Evolutionary conservation across 2,113 vertebrate genomes (phyloP).

Genomic region (Elaphurus davidianus): DNA sequence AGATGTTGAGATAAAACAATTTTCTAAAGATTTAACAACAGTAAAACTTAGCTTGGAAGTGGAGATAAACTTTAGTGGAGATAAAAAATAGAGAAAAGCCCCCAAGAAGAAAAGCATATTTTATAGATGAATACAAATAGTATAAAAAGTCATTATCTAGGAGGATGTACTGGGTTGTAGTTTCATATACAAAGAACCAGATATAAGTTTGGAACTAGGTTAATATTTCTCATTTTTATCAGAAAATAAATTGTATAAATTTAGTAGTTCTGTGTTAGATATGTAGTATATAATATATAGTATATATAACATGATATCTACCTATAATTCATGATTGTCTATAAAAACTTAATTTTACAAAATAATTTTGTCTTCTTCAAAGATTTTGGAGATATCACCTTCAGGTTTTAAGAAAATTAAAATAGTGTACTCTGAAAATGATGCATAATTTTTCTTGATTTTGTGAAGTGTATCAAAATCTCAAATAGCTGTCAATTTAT

Average conservation of each 20-base stretch:
- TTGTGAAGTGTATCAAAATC: not conserved
- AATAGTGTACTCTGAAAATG: not conserved
- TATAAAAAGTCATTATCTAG: not conserved
- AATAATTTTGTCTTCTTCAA: slow-evolving; percentile 19
- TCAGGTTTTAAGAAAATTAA: slow-evolving; percentile 7
- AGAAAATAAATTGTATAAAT: not conserved
- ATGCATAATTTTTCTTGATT: not conserved
- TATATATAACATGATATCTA: not conserved
- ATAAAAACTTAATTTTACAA: slow-evolving; percentile 13
- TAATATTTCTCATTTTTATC: not conserved
- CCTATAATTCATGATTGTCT: not conserved
- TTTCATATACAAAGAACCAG: not conserved
- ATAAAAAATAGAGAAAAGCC: not conserved
- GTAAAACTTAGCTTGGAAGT: not conserved
- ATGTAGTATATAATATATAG: not conserved
- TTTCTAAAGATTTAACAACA: not conserved
- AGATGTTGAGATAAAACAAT: not conserved
- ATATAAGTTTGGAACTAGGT: slow-evolving; percentile 15
- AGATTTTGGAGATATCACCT: not conserved
- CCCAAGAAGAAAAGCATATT: not conserved
- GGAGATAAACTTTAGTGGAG: not conserved
- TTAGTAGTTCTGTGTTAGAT: not conserved
- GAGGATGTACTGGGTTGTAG: not conserved
- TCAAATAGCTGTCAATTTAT: not conserved
- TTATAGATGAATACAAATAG: not conserved